These are phyloP conservation scores for Ophion costatus DNA, from an alignment of 2,888 invertebrate genomes.

Conservation along the genomic window DNA sequence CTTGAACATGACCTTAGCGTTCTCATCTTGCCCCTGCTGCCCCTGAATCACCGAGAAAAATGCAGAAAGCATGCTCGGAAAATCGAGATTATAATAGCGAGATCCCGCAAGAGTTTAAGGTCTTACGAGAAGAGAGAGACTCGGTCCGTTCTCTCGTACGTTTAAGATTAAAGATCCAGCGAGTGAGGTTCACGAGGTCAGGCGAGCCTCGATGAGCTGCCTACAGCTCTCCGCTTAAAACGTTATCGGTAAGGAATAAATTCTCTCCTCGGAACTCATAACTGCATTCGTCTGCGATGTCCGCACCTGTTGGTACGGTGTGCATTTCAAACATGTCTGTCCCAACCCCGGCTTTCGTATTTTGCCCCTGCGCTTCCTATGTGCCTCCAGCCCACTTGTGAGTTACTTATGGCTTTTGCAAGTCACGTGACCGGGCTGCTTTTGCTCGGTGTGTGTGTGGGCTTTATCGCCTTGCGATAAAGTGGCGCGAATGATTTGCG, in stretches of 20 bases:
- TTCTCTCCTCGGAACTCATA: conserved; percentile 56
- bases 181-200: conserved; percentile 25
- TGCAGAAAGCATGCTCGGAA: background rate
- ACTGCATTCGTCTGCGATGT: conserved; percentile 52
- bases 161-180: conserved; percentile 1
- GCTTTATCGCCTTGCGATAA: conserved; percentile 34
- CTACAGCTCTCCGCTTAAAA: conserved; percentile 6
- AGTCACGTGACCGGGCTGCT: conserved; percentile 4
- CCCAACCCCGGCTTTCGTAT: background rate
- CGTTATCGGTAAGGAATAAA: conserved; percentile 31
- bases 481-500: conserved; percentile 55
- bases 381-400: background rate
- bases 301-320: conserved; percentile 52
- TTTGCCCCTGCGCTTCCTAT: too few relatives aligned
- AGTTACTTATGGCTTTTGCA: conserved; percentile 14
- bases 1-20: too few relatives aligned
- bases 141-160: background rate
- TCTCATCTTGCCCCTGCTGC: too few relatives aligned
- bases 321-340: conserved; percentile 11
- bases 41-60: background rate
- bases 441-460: conserved; percentile 16
- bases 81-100: background rate
- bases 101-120: conserved; percentile 25
- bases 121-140: background rate
- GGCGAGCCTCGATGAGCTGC: background rate